A percentile compares a stretch with the other conserved stretches of the same genome.
phyloP scores from a whole-genome alignment of 37 sponge, comb jelly and placozoan species.

The Chondrilla cf. caribensis region DNA sequence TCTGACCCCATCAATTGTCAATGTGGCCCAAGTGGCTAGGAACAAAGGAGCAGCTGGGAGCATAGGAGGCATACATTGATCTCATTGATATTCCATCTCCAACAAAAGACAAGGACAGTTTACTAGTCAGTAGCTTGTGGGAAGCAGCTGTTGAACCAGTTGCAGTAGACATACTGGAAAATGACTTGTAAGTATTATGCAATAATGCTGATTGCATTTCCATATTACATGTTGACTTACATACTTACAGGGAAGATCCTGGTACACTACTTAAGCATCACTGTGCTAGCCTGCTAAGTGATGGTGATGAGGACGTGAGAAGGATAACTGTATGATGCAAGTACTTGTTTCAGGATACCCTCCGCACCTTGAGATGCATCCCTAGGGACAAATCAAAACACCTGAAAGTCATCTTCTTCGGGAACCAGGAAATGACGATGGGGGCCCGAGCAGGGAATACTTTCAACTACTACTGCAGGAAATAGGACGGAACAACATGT shows the following conservation, averaged over 20 bases:
- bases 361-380: background rate
- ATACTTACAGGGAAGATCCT: slow-evolving; percentile 1
- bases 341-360: background rate
- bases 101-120: background rate
- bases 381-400: background rate
- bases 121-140: background rate
- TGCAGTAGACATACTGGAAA: background rate
- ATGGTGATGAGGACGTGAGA: background rate
- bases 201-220: background rate
- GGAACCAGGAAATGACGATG: background rate
- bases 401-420: background rate
- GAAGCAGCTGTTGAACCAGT: background rate
- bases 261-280: background rate
- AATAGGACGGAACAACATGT: background rate
- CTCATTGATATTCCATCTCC: background rate
- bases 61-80: background rate
- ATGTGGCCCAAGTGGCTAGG: background rate
- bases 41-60: background rate
- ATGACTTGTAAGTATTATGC: background rate
- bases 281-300: background rate
- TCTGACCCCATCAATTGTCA: background rate
- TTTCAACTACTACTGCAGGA: background rate
- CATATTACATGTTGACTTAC: too few species aligned
- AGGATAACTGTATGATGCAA: slow-evolving; percentile 2
- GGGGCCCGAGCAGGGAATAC: slow-evolving; percentile 1